Base-by-base conservation (phyloP, 2,797 vertebrate genomes). In the Rhabdomys pumilio region DNA sequence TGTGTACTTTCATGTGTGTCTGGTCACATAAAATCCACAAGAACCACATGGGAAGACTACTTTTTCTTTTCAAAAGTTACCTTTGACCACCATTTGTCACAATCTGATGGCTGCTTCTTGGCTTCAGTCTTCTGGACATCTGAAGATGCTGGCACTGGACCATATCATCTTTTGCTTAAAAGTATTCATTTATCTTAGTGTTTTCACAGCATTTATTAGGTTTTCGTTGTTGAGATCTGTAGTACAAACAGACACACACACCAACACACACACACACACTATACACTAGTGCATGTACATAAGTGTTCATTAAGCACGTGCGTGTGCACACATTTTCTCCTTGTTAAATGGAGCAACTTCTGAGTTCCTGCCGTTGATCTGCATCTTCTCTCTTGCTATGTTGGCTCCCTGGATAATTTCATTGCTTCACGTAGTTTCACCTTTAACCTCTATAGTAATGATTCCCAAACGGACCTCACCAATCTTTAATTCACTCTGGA, bases 401-500 rank as follows among this genome's bases (percentile, higher is more conserved):
- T 84, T 91, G 87, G 77, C 61, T 95, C 83, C 82, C 89, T 96
- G 85, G 59, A 91, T 97, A 96, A 97, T 94, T 95, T 95, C 93
- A 96, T 97, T 94, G 96, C 69, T 82, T 94, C 65, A 80, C 57
- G 55, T 82, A 76, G 91, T 63, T 97, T 97, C 96, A 97, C 95
- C 96, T 97, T 96, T 97, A 95, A 97, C 97, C 95, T 93, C 89
- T 94, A 67, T 81, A 55, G 67, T 96, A 95, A 97, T 97, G 95
- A 97, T 96, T 97, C 89, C 91, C 89, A 90, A 96, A 94, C 88
- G 96, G 95, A 97, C 96, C 85, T 95, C 80, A 90, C 41, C 91
- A 92, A 59, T 94, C 38, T 77, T 95, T 91, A 97, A 96, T 94
- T 95, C 73, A 76, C 85, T 96, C 96, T 31, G 63, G 96, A 97